A percentile compares a stretch with the other conserved stretches of the same genome.
Evolutionary conservation across 2,113 vertebrate species (phyloP).

Genomic region (Nothoprocta pentlandii): DNA sequence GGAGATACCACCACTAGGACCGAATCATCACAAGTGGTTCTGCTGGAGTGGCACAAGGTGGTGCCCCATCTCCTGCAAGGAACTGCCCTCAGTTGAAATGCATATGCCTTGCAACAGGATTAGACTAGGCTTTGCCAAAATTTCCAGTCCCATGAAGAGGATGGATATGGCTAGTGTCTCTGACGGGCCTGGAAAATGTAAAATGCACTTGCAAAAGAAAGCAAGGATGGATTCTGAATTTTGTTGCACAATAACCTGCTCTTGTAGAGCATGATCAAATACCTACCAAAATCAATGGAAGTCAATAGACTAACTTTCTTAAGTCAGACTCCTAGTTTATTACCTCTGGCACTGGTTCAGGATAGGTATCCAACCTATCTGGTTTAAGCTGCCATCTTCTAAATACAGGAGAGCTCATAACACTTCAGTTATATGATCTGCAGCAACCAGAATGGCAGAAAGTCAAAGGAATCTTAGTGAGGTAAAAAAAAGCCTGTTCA

Average conservation of each 20-base stretch:
- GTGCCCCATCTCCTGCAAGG: not conserved
- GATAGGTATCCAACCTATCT: not conserved
- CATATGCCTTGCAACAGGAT: accelerated
- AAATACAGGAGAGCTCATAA: not conserved
- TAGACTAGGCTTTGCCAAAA: not conserved
- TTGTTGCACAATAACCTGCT: not conserved
- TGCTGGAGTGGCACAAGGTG: not conserved
- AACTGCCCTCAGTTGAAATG: not conserved
- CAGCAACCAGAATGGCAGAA: not conserved
- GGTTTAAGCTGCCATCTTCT: not conserved
- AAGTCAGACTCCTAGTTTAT: not conserved
- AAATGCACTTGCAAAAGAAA: not conserved
- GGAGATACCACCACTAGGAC: not conserved
- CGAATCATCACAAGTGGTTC: not conserved
- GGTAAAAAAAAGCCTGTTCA: not conserved
- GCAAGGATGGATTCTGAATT: not conserved
- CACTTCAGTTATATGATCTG: not conserved
- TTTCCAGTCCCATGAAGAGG: not conserved
- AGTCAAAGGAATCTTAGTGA: not conserved
- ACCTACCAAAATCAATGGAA: not conserved
- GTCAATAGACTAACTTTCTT: not conserved
- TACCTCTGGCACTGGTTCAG: not conserved
- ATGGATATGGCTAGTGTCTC: not conserved
- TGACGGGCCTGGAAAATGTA: not conserved
- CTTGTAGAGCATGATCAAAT: not conserved